Evolutionary conservation across 2,797 vertebrate genomes (phyloP), one percentile per base, ranked within the genome.

Genomic region (Catostomus latipinnis): DNA sequence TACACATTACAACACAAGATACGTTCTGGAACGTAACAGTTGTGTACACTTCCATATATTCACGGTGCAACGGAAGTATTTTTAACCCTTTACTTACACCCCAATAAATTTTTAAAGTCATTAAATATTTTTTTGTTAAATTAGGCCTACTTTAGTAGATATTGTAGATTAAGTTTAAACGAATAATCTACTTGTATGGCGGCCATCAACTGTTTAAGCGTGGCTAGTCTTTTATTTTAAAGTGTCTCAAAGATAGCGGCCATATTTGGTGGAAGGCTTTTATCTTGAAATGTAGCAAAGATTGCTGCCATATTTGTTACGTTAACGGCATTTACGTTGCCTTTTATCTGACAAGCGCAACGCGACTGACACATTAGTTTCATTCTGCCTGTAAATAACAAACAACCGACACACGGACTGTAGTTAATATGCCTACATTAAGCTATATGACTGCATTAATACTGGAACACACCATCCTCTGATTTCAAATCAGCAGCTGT

Each of bases 351-450:
- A 78, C 48, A 56, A 54, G 60, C 76, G 67, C 22, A 34, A 50
- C 56, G 49, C 56, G 58, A 8, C 68, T 65, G 67, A 71, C 76
- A 58, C 77, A 65, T 70, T 69, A 65, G 68, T 63, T 80, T 75
- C 65, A 56, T 73, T 46, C 45, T 78, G 54, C 3, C 77, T 84
- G 80, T 83, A 82, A 82, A 75, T 73, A 79, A 34, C 22, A 34
- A 34, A 34, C 22, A 34, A 5, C 6, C 4, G 48, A 43, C 12
- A 34, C 13, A 11, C 48, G 3, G 50, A 46, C 49, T 14, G 46
- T 62, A 72, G 69, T 72, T 63, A 72, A 22, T 79, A 79, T 79
- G 77, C 61, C 60, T 79, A 34, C 5, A 14, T 9, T 56, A 71
- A 34, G 62, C 50, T 57, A 14, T 63, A 16, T 65, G 77, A n/a